phyloP scores from a whole-genome alignment of 2,888 invertebrate genomes.

The Geophilus truncorum region DNA sequence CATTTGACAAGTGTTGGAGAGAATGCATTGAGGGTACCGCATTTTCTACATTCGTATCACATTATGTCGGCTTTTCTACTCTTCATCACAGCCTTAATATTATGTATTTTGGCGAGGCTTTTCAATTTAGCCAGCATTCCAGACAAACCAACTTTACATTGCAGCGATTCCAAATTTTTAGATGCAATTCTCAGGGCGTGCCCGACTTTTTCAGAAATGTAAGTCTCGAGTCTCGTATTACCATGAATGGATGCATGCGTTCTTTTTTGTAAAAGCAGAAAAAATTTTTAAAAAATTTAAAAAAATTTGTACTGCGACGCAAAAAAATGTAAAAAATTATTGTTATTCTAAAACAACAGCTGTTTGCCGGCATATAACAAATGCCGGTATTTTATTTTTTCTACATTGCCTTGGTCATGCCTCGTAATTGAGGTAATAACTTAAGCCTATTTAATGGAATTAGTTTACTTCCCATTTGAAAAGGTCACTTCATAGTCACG shows the following conservation, averaged over 20 bases:
- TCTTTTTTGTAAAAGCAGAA: background rate
- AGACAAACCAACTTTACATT: conserved; percentile 69
- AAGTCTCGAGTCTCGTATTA: conserved; percentile 54
- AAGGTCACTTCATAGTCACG: background rate
- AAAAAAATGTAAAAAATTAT: too few species aligned
- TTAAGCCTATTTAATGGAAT: background rate
- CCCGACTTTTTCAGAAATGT: conserved; percentile 74
- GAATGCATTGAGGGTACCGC: background rate
- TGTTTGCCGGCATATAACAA: too few species aligned
- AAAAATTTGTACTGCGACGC: too few species aligned
- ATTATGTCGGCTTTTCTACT: conserved; percentile 74
- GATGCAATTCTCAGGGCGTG: conserved; percentile 73
- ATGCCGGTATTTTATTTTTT: too few species aligned
- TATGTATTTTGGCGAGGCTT: conserved; percentile 76
- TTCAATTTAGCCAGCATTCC: conserved; percentile 78
- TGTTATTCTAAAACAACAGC: too few species aligned
- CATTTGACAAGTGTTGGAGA: background rate
- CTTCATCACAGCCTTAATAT: conserved; percentile 72
- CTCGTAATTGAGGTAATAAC: background rate
- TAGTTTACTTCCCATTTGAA: background rate
- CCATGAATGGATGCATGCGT: background rate
- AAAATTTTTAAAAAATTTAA: background rate
- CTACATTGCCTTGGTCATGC: background rate
- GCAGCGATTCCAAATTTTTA: conserved; percentile 69
- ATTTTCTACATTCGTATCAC: background rate